Evolutionary conservation across 2,113 vertebrate genomes (phyloP).

Genomic region (Leucopternis melanops): DNA sequence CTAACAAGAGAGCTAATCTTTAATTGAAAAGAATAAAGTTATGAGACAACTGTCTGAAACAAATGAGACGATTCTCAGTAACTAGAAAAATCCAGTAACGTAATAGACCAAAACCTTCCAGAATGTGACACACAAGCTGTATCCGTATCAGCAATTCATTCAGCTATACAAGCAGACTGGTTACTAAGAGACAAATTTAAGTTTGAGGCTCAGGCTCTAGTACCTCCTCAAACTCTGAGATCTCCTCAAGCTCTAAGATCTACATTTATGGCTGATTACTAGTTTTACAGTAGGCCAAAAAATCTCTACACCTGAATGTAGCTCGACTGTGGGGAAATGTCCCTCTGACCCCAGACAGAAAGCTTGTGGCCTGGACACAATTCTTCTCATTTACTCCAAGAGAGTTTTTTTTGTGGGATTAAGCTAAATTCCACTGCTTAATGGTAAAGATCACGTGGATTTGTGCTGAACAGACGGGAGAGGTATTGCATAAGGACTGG

Average conservation of each 20-base stretch:
- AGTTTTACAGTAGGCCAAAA: background rate
- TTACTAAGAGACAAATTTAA: background rate
- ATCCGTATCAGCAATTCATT: background rate
- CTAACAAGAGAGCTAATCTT: background rate
- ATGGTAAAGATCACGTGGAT: background rate
- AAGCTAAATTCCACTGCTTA: background rate
- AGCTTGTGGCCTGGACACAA: background rate
- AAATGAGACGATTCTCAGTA: background rate
- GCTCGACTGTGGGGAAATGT: background rate
- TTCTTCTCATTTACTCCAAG: background rate
- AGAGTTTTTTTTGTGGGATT: background rate
- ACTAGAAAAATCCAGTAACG: background rate
- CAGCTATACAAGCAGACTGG: background rate
- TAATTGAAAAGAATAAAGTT: background rate
- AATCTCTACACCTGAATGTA: background rate
- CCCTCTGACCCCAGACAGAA: background rate
- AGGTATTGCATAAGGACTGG: background rate
- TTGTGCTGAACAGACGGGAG: constrained; percentile 1
- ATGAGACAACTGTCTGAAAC: background rate
- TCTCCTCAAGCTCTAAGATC: background rate
- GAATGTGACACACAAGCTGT: background rate
- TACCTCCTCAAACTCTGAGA: background rate
- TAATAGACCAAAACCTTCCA: background rate
- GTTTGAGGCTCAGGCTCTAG: background rate
- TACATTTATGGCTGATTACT: background rate